These are phyloP conservation scores for Metacarcinus magister DNA, from an alignment of 2,888 invertebrate species.

Conservation along the genomic window DNA sequence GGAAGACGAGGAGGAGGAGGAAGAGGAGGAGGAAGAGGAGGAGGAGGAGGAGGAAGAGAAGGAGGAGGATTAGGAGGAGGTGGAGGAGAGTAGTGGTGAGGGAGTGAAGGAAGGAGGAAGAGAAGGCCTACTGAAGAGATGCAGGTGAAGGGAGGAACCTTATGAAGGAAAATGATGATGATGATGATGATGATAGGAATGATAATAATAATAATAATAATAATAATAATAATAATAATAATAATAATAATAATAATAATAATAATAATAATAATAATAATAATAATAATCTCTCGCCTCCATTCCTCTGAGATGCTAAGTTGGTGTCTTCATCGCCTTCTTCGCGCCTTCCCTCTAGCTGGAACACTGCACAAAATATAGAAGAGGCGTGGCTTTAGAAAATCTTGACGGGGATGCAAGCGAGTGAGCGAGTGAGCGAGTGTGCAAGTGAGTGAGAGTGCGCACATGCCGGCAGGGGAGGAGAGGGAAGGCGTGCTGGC, in stretches of 20 bases:
- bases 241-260: not conserved
- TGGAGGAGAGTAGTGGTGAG: not conserved
- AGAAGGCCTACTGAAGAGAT: conserved; percentile 1
- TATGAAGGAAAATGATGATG: not conserved
- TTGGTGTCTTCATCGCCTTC: not conserved
- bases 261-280: too few species aligned
- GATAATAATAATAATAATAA: not conserved
- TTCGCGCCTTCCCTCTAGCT: not conserved
- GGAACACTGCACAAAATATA: not conserved
- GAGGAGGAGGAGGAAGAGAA: not conserved
- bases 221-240: not conserved
- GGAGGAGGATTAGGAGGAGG: not conserved
- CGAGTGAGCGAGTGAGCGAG: not conserved
- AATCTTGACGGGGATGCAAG: not conserved
- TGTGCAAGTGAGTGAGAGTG: not conserved
- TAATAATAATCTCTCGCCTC: too few species aligned
- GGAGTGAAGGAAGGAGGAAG: not conserved
- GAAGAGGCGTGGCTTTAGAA: not conserved
- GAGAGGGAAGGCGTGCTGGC: not conserved
- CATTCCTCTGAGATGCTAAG: not conserved
- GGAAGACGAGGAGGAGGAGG: not conserved
- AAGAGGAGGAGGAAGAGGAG: too few species aligned
- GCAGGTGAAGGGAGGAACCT: not conserved
- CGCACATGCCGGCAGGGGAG: not conserved
- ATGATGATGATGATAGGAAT: not conserved